Evolutionary conservation across 2,113 vertebrate species (phyloP), one percentile per base, ranked within the genome.

Genomic region (Chelonoidis abingdonii): DNA sequence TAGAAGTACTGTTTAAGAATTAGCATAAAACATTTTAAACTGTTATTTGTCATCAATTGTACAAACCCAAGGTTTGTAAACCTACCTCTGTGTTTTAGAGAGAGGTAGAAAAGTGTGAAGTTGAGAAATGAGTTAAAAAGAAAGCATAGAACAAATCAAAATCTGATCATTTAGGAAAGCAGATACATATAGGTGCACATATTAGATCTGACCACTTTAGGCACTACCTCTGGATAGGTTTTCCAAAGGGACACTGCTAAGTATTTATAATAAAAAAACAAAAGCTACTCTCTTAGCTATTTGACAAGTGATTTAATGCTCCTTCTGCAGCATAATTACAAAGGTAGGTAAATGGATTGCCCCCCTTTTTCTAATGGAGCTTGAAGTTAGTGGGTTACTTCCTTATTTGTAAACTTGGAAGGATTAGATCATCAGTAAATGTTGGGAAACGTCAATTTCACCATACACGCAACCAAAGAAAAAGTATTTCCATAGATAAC

Each of bases 221-320:
- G 69, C 85, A 96, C 59, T 80, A 89, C 86, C 91, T 91, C 80
- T 89, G 93, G 91, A 89, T 47, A 91, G 47, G 35, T 78, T 87
- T 92, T 96, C 57, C 95, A 97, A 92, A 69, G 89, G 93, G 97
- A 95, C 95, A 94, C n/a, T 91, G 96, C 69, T 95, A 97, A 95
- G 49, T 54, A 90, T 35, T 84, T 93, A 53, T 65, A 57, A 82
- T 8, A 65, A 85, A 94, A 83, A 93, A 81, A 25, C 31, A 85
- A 1, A 49, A 49, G 65, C 2, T 69, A 24, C 11, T 79, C 21
- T 52, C 50, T 95, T 78, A 78, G 82, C 84, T 91, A 83, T 88
- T 5, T 53, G 86, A 22, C 1, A 4, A 87, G 78, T 22, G 89
- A 84, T 93, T 90, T 92, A 87, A 84, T 84, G 69, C 86, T 75